Percentiles rank a stretch among this genome's conserved stretches.
Evolutionary conservation across 2,888 invertebrate genomes (phyloP).

Genomic region (Nesidiocoris tenuis): DNA sequence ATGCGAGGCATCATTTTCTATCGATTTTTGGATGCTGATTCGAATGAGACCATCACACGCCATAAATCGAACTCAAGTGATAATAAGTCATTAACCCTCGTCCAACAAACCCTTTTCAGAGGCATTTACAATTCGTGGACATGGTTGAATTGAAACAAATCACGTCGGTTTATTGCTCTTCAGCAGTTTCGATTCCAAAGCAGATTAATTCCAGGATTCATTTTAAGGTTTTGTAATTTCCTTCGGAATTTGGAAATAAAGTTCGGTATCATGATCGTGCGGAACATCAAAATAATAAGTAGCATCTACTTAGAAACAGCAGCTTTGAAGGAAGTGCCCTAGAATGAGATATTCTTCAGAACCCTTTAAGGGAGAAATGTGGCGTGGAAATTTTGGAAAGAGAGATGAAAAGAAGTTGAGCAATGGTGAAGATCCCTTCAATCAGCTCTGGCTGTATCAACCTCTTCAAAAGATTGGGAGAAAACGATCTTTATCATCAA

Average conservation of each 20-base stretch:
- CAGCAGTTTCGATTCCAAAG: too few species aligned
- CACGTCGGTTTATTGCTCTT: too few species aligned
- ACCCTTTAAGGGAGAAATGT: too few species aligned
- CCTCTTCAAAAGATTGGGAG: neutral
- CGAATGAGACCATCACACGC: neutral
- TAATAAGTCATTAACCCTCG: too few species aligned
- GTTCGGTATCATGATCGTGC: too few species aligned
- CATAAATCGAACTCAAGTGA: too few species aligned
- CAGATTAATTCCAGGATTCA: too few species aligned
- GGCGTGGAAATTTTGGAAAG: neutral
- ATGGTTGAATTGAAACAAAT: too few species aligned
- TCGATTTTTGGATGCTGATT: neutral
- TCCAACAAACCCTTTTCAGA: too few species aligned
- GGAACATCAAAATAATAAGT: neutral
- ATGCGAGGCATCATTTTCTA: neutral
- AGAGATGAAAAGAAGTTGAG: neutral
- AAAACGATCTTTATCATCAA: neutral
- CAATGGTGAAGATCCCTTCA: neutral
- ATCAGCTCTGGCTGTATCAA: neutral
- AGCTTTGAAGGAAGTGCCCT: neutral
- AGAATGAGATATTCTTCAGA: neutral
- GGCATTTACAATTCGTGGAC: too few species aligned
- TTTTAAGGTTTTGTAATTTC: too few species aligned
- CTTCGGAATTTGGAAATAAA: too few species aligned
- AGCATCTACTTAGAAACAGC: neutral